Percentiles rank a stretch among this genome's conserved stretches.
Conservation (phyloP, 2,113 vertebrate genomes). For the Platichthys stellatus region DNA sequence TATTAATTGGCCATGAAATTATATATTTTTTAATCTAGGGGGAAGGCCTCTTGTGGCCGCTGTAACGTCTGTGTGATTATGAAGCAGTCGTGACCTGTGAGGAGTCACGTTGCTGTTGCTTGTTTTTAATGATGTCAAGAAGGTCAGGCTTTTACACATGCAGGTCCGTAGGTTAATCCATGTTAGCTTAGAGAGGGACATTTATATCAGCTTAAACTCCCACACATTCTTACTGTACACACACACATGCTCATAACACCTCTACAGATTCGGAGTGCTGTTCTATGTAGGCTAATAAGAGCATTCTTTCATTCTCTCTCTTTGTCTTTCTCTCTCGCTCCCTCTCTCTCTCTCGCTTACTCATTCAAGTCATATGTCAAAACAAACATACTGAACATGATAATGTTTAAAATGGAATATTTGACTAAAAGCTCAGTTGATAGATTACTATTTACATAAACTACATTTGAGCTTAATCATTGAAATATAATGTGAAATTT, state of each 20-base stretch:
- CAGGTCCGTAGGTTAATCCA: constrained; percentile 35
- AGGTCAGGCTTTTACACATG: background rate
- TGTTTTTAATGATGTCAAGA: constrained; percentile 5
- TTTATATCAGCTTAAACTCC: background rate
- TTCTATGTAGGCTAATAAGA: too few species aligned
- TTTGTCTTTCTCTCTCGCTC: background rate
- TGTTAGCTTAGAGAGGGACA: constrained; percentile 13
- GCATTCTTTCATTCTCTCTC: too few species aligned
- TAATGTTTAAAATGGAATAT: background rate
- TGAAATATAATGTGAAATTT: background rate
- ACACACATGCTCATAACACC: too few species aligned
- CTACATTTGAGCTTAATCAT: background rate
- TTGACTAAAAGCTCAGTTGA: background rate
- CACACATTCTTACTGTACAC: background rate
- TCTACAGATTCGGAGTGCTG: too few species aligned
- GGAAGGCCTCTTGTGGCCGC: too few species aligned
- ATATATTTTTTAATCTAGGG: too few species aligned
- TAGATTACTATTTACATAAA: background rate
- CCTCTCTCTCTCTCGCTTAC: background rate
- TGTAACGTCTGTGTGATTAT: background rate
- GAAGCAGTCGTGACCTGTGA: too few species aligned
- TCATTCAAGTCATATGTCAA: background rate
- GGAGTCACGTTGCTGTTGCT: too few species aligned
- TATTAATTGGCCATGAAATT: too few species aligned
- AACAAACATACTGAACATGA: background rate